These are phyloP conservation scores for Lerista edwardsae DNA, from an alignment of 2,797 vertebrate species.

Conservation along the genomic window DNA sequence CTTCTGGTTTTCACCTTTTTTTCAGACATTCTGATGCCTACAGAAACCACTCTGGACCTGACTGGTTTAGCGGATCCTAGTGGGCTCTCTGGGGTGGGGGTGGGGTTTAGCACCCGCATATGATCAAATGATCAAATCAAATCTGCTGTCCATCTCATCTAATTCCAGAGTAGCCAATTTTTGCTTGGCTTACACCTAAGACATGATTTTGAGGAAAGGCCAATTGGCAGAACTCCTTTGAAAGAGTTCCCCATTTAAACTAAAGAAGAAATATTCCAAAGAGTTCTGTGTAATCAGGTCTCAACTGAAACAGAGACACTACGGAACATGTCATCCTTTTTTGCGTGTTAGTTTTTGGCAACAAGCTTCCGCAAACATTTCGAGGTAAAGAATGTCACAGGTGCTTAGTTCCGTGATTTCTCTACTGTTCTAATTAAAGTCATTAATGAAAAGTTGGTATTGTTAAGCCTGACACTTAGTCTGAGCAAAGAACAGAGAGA, in stretches of 20 bases:
- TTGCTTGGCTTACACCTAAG: not conserved
- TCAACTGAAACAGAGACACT: not conserved
- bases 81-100: too few relatives aligned
- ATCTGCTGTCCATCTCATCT: too few relatives aligned
- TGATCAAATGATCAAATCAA: too few relatives aligned
- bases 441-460: slow-evolving; percentile 52
- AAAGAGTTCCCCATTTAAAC: not conserved
- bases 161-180: not conserved
- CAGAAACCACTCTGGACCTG: too few relatives aligned
- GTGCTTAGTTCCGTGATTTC: slow-evolving; percentile 45
- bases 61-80: too few relatives aligned
- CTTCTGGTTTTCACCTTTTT: too few relatives aligned
- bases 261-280: slow-evolving; percentile 10
- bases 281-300: not conserved
- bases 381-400: slow-evolving; percentile 37
- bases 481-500: slow-evolving; percentile 43
- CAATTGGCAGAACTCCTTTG: not conserved
- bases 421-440: slow-evolving; percentile 56
- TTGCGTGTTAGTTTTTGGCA: slow-evolving; percentile 27
- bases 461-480: slow-evolving; percentile 47
- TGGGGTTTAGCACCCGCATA: too few relatives aligned
- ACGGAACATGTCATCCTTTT: slow-evolving; percentile 6
- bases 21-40: too few relatives aligned
- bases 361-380: not conserved
- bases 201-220: not conserved